Base-by-base conservation (phyloP, 2,797 vertebrate genomes). In the Danionella dracula region DNA sequence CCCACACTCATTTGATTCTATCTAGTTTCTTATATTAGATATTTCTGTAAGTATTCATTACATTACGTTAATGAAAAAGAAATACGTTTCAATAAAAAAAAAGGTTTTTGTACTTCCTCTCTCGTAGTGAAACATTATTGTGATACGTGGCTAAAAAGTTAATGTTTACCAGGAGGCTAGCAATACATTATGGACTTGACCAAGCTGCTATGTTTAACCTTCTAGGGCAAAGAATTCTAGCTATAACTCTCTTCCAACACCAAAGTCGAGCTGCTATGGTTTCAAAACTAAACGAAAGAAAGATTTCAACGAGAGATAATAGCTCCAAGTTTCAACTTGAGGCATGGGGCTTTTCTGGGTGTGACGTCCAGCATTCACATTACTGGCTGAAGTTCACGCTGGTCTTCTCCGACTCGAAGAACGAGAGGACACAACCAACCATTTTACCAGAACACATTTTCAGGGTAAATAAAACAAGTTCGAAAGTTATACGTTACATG, bases 121-220 rank as follows among this genome's bases (percentile, higher is more conserved):
- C 6, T 27, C 6, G 23, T 3, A 27, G n/a, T n/a, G n/a, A 27
- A 27, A 27, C 23, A 27, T 40, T 21, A 15, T 10, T 38, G 53
- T 10, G 7, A 6, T n/a, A n/a, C n/a, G n/a, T 15, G 53, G 3
- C 1, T 27, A 12, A 56, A 41, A 56, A 23, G 67, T 70, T 70
- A 63, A 71, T 71, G 40, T 66, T 74, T 62, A 66, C 31, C 37
- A 44, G 16, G 4, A 27, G 37, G 12, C 10, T 35, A 44, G 23
- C 15, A 56, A 17, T 40, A 20, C 12, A 16, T 21, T 51, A 31
- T 16, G 15, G 7, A 48, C 60, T 63, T 15, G 32, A 61, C 17
- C 20, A 17, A 31, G 56, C 40, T 42, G 27, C 27, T 27, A 17
- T 29, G 37, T 56, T n/a, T 38, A 31, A n/a, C 31, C 8, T 35